Evolutionary conservation across 1,140 invertebrate genomes (phyloP).

Genomic region (Leptestheria dahalacensis): DNA sequence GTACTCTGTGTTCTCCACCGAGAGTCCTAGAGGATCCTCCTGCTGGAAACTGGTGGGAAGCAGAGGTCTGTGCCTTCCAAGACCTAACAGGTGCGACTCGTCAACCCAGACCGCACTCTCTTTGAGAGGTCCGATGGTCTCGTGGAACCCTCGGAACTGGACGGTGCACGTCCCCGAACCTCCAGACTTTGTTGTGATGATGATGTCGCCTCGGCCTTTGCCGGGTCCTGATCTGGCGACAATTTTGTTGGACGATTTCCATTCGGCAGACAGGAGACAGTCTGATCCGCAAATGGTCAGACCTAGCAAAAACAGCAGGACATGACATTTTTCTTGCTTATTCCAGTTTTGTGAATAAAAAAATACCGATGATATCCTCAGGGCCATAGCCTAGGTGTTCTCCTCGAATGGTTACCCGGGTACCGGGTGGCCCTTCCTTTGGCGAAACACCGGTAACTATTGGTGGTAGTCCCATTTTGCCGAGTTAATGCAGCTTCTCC

Average conservation of each 20-base stretch:
- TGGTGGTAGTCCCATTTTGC: constrained; percentile 45
- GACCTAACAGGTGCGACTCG: constrained; percentile 60
- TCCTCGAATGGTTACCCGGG: constrained; percentile 84
- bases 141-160: constrained; percentile 77
- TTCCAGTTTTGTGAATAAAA: not conserved
- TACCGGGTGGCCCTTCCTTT: constrained; percentile 93
- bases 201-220: constrained; percentile 89
- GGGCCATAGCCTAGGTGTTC: constrained; percentile 79
- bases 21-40: constrained; percentile 85
- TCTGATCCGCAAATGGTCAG: constrained; percentile 90
- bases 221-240: constrained; percentile 84
- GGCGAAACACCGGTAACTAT: constrained; percentile 93
- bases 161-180: constrained; percentile 88
- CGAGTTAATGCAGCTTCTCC: no score
- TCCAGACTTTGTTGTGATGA: constrained; percentile 77
- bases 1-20: constrained; percentile 80
- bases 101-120: constrained; percentile 99
- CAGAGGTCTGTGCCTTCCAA: constrained; percentile 56
- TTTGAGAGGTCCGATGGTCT: constrained; percentile 81
- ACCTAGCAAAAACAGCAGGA: constrained; percentile 37
- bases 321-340: not conserved
- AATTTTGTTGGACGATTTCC: constrained; percentile 95
- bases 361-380: constrained; percentile 70
- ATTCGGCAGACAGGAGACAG: constrained; percentile 87
- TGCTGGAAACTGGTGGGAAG: constrained; percentile 69